Evolutionary conservation across 2,888 invertebrate genomes (phyloP).

Genomic region (Noctua fimbriata): DNA sequence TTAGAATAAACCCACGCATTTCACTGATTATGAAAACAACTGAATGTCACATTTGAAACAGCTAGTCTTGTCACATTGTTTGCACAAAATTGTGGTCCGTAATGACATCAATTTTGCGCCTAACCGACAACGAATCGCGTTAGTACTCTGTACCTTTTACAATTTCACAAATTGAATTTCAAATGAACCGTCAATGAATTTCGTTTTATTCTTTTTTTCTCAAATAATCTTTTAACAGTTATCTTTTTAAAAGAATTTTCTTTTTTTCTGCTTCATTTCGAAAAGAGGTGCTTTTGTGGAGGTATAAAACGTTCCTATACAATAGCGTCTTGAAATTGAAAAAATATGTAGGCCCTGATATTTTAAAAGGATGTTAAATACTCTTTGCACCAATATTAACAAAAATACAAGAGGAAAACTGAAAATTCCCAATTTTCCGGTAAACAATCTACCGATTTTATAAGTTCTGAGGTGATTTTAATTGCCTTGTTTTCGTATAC

Average conservation of each 20-base stretch:
- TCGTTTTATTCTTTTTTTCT: slow-evolving; percentile 28
- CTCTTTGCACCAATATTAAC: neutral
- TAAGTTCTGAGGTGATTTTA: neutral
- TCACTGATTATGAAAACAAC: slow-evolving; percentile 21
- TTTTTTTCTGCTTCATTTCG: slow-evolving; percentile 11
- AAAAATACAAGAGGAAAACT: neutral
- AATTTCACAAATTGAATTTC: slow-evolving; percentile 54
- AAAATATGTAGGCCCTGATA: neutral
- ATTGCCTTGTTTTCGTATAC: neutral
- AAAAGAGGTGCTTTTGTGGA: slow-evolving; percentile 20
- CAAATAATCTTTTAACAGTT: slow-evolving; percentile 28
- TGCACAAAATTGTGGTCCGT: slow-evolving; percentile 30
- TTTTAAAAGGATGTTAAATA: neutral
- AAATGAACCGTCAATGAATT: slow-evolving; percentile 49
- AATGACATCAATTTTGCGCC: slow-evolving; percentile 50
- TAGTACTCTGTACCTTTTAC: slow-evolving; percentile 16
- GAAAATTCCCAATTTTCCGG: neutral
- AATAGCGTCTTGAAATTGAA: neutral
- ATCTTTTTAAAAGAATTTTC: slow-evolving; percentile 27
- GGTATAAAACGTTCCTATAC: neutral
- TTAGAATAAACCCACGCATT: neutral
- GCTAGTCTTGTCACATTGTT: slow-evolving; percentile 31
- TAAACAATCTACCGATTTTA: neutral
- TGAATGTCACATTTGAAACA: slow-evolving; percentile 22
- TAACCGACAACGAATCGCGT: slow-evolving; percentile 18